phyloP scores from a whole-genome alignment of 2,888 invertebrate species.

The Clunio marinus region DNA sequence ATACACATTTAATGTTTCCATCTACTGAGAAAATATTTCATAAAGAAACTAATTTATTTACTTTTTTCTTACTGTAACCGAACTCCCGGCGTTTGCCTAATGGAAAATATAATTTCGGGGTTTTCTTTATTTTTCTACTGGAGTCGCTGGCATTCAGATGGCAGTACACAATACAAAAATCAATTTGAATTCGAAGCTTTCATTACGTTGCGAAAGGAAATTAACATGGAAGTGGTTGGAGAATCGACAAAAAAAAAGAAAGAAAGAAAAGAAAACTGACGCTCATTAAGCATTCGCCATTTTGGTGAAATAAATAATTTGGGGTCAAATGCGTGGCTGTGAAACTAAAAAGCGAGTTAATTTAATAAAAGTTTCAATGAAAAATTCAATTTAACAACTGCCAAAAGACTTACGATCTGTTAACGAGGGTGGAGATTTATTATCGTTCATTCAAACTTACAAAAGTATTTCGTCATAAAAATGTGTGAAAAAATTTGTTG shows the following conservation, averaged over 20 bases:
- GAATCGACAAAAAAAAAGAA: neutral
- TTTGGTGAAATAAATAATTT: too few relatives aligned
- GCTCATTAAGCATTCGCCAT: neutral
- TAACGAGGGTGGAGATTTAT: slow-evolving; percentile 24
- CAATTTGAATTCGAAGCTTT: neutral
- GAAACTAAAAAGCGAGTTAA: too few relatives aligned
- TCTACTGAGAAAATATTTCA: slow-evolving; percentile 11
- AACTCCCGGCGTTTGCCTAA: slow-evolving; percentile 34
- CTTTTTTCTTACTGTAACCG: slow-evolving; percentile 4
- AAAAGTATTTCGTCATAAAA: slow-evolving; percentile 1
- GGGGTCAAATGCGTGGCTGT: too few relatives aligned
- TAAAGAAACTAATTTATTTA: slow-evolving; percentile 33
- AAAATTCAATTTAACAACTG: slow-evolving; percentile 15
- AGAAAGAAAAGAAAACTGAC: neutral
- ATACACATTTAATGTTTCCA: neutral
- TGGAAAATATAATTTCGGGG: slow-evolving; percentile 26
- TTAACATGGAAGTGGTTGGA: too few relatives aligned
- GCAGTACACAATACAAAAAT: neutral
- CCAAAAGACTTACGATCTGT: neutral
- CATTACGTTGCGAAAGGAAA: neutral
- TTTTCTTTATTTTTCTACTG: neutral
- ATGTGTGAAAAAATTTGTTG: slow-evolving; percentile 25
- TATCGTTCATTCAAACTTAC: too few relatives aligned
- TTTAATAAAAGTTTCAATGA: too few relatives aligned
- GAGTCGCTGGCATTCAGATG: too few relatives aligned